phyloP scores from a whole-genome alignment of 1,140 invertebrate species.

The Scaptomyza montana region DNA sequence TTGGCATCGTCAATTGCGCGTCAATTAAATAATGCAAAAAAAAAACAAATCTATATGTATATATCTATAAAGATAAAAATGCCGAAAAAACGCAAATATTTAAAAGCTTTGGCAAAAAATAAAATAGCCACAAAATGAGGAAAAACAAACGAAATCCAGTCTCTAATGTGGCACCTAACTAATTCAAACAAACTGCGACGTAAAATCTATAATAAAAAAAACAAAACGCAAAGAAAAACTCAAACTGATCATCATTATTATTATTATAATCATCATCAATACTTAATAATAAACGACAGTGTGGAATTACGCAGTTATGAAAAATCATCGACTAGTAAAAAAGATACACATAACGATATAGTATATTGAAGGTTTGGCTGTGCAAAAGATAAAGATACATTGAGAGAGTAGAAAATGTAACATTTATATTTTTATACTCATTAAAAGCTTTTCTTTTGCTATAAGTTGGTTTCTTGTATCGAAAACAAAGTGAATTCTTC shows the following conservation, averaged over 20 bases:
- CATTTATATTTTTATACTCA: no score
- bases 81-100: conserved; percentile 65
- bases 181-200: conserved; percentile 77
- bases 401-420: no score
- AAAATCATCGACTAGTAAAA: conserved; percentile 64
- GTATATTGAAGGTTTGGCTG: neutral
- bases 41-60: conserved; percentile 21
- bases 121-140: neutral
- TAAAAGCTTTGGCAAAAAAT: conserved; percentile 23
- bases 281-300: conserved; percentile 39
- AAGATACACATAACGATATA: neutral
- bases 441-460: neutral
- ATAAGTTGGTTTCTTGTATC: neutral
- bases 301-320: conserved; percentile 70
- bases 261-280: conserved; percentile 5
- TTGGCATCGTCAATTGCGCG: conserved; percentile 55
- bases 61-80: conserved; percentile 20
- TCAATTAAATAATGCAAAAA: conserved; percentile 72
- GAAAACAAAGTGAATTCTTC: no score
- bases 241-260: conserved; percentile 58
- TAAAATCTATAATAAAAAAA: conserved; percentile 22
- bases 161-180: conserved; percentile 73
- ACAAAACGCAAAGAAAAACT: conserved; percentile 60
- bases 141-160: conserved; percentile 15
- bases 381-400: neutral